These are phyloP conservation scores for Asarcornis scutulata DNA, from an alignment of 2,113 vertebrate genomes.

Conservation along the genomic window DNA sequence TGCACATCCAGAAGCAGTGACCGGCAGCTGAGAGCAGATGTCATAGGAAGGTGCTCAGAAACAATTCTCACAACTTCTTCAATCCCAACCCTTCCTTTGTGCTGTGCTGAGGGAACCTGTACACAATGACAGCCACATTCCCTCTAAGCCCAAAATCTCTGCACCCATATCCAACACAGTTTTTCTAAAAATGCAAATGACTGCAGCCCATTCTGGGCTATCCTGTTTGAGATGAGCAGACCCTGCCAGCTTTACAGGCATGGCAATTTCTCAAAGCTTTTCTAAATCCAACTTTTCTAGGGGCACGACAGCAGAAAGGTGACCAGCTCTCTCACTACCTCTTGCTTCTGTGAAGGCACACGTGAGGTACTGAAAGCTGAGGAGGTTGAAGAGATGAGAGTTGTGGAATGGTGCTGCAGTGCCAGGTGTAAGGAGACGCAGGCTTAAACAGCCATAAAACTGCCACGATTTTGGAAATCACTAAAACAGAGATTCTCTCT, in stretches of 20 bases:
- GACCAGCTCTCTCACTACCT: neutral
- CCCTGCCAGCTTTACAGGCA: neutral
- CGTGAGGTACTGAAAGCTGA: neutral
- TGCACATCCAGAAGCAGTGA: neutral
- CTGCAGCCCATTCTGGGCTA: neutral
- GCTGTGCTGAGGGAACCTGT: neutral
- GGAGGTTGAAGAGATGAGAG: neutral
- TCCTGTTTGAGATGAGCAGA: neutral
- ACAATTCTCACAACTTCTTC: neutral
- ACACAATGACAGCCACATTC: neutral
- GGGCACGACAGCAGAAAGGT: neutral
- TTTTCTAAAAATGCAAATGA: neutral
- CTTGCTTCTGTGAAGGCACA: neutral
- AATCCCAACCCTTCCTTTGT: neutral
- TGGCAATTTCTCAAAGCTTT: neutral
- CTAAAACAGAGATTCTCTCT: neutral
- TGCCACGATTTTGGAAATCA: neutral
- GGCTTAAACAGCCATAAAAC: neutral
- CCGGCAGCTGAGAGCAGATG: neutral
- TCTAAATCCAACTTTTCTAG: neutral
- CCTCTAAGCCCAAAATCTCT: neutral
- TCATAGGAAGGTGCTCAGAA: neutral
- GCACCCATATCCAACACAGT: neutral
- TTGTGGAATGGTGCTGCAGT: neutral
- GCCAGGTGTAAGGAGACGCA: neutral